Evolutionary conservation across 2,797 vertebrate species (phyloP).

Genomic region (Phoebastria nigripes): DNA sequence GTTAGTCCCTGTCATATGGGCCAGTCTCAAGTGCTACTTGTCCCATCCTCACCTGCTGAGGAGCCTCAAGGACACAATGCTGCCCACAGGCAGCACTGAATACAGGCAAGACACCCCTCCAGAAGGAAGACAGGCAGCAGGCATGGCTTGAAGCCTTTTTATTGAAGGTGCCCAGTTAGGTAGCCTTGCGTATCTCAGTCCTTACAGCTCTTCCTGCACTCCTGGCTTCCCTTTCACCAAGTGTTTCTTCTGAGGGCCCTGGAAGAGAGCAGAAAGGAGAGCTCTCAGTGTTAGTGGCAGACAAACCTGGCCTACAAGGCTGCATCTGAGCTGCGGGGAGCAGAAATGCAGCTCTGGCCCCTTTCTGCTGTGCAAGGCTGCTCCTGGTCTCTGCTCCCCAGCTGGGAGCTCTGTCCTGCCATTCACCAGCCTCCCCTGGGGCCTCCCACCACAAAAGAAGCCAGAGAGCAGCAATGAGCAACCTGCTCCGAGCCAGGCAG

Average conservation of each 20-base stretch:
- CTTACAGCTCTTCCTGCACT: constrained; percentile 64
- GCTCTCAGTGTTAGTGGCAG: not conserved
- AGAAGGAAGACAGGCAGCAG: not conserved
- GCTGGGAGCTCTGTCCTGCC: not conserved
- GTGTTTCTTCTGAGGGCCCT: constrained; percentile 94
- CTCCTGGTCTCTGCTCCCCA: not conserved
- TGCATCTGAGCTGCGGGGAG: not conserved
- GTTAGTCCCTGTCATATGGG: not conserved
- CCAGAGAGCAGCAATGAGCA: not conserved
- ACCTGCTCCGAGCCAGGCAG: not conserved
- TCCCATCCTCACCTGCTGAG: not conserved
- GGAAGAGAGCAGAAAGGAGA: not conserved
- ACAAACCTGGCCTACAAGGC: not conserved
- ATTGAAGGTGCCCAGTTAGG: not conserved
- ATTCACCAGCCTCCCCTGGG: not conserved
- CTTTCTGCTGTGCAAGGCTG: not conserved
- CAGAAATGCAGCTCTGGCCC: not conserved
- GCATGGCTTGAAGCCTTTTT: not conserved
- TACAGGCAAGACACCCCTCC: not conserved
- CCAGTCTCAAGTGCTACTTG: not conserved
- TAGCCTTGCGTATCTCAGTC: not conserved
- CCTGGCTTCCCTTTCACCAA: constrained; percentile 73
- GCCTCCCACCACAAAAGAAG: not conserved
- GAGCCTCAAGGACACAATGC: not conserved
- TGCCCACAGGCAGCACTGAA: not conserved